Conservation (phyloP, 1,140 invertebrate genomes). For the Polyergus mexicanus region DNA sequence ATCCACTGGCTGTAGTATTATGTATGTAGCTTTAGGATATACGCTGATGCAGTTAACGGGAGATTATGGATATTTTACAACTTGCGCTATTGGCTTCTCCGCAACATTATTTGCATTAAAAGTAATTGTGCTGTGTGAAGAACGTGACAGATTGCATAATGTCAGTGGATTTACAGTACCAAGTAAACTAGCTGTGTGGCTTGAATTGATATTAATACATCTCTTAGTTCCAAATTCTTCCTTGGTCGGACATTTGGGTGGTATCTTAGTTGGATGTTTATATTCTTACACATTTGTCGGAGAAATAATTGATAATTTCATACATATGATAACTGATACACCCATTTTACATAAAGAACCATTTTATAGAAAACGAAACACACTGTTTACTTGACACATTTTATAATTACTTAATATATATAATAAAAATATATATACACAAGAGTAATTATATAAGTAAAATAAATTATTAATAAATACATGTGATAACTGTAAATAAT, state of each 20-base stretch:
- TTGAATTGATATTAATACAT: conserved; percentile 90
- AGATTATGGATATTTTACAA: conserved; percentile 84
- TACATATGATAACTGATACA: conserved; percentile 82
- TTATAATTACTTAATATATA: background rate
- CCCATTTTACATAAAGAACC: conserved; percentile 84
- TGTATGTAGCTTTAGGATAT: conserved; percentile 87
- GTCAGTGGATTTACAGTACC: conserved; percentile 88
- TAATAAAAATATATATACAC: too few species aligned
- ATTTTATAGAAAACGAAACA: conserved; percentile 81
- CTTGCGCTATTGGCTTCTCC: conserved; percentile 91
- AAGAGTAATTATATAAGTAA: too few species aligned
- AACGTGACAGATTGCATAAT: conserved; percentile 83
- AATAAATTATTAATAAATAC: too few species aligned
- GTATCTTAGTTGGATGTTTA: conserved; percentile 90
- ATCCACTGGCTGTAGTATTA: conserved; percentile 86
- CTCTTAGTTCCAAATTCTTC: conserved; percentile 89
- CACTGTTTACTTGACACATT: background rate
- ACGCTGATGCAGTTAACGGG: conserved; percentile 80
- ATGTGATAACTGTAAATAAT: too few species aligned
- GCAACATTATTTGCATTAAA: conserved; percentile 90
- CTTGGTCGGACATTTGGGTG: conserved; percentile 90
- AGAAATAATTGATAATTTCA: conserved; percentile 85
- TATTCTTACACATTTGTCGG: conserved; percentile 89
- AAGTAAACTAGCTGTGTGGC: conserved; percentile 89
- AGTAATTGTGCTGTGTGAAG: conserved; percentile 88